A percentile compares a stretch with the other conserved stretches of the same genome.
Conservation (phyloP, 2,113 vertebrate species). For the Aptenodytes patagonicus region DNA sequence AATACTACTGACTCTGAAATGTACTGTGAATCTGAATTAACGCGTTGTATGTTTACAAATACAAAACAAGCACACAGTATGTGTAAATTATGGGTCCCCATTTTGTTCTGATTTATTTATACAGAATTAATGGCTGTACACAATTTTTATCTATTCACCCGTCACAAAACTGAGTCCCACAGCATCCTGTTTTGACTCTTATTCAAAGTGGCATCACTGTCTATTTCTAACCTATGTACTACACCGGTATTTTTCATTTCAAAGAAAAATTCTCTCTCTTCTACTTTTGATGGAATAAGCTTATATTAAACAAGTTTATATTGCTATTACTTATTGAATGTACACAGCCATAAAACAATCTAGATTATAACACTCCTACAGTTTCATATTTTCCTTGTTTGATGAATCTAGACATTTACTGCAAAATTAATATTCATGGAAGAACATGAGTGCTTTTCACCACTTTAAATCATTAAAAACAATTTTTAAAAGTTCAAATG, state of each 20-base stretch:
- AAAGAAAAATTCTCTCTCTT: not conserved
- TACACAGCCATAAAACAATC: not conserved
- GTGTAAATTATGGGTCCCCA: not conserved
- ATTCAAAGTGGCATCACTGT: not conserved
- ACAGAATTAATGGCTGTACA: not conserved
- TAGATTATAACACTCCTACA: not conserved
- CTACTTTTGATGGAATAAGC: not conserved
- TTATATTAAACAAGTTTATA: not conserved
- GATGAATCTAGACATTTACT: not conserved
- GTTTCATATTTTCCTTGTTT: not conserved
- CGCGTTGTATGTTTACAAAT: not conserved
- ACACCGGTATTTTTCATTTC: not conserved
- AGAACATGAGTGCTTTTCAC: not conserved
- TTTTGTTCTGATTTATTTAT: not conserved
- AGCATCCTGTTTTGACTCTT: not conserved
- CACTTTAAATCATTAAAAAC: not conserved
- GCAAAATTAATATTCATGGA: not conserved
- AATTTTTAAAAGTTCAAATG: not conserved
- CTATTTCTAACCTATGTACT: not conserved
- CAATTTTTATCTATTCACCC: not conserved
- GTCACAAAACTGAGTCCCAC: not conserved
- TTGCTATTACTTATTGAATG: not conserved
- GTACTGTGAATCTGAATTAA: not conserved
- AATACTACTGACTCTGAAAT: not conserved
- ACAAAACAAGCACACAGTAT: not conserved